Conservation (phyloP, 2,113 vertebrate species). For the Stegastes partitus region DNA sequence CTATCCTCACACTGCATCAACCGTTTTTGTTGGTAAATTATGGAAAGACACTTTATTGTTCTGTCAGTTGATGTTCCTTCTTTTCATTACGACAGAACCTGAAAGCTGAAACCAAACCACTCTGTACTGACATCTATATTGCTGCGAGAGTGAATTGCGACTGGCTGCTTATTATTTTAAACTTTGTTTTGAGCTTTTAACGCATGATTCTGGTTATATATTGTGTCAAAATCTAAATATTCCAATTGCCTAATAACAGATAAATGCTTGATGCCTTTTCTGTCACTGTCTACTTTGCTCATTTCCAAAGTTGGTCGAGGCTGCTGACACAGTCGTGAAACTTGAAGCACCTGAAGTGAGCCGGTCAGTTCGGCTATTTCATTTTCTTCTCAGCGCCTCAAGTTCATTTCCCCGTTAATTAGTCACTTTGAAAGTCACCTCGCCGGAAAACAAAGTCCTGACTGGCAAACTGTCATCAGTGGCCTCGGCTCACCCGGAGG, state of each 20-base stretch:
- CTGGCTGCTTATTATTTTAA: too few species aligned
- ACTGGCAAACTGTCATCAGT: not conserved
- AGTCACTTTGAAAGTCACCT: constrained; percentile 39
- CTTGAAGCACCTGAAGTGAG: not conserved
- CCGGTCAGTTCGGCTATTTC: not conserved
- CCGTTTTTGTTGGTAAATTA: too few species aligned
- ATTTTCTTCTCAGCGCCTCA: constrained; percentile 9
- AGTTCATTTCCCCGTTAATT: constrained; percentile 24
- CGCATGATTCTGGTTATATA: not conserved
- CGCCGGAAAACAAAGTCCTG: constrained; percentile 1
- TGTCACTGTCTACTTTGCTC: not conserved
- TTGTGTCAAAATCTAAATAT: not conserved
- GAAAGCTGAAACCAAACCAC: too few species aligned
- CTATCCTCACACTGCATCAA: too few species aligned
- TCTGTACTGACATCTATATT: too few species aligned
- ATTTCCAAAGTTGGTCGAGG: constrained; percentile 5
- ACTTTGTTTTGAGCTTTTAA: too few species aligned
- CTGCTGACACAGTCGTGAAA: constrained; percentile 42
- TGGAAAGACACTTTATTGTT: too few species aligned
- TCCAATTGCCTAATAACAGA: not conserved
- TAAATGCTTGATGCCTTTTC: not conserved
- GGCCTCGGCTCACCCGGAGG: constrained; percentile 13
- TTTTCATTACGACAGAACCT: too few species aligned
- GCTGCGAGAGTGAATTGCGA: too few species aligned
- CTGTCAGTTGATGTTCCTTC: too few species aligned